Base-by-base conservation (phyloP, 2,888 invertebrate genomes). In the Pherbina coryleti region DNA sequence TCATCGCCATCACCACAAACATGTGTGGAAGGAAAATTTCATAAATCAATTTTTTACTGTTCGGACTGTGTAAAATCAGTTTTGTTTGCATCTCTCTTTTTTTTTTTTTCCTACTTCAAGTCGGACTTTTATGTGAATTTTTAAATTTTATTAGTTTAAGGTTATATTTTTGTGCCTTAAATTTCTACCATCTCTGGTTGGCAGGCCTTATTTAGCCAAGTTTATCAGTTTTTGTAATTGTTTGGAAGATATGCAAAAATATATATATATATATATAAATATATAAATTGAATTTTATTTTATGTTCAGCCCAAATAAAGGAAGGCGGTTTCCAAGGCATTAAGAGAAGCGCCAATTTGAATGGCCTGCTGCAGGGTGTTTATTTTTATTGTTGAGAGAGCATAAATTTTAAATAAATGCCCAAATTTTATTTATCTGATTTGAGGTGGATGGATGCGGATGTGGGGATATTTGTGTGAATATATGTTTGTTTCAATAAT, bases 261-360 rank as follows among this genome's bases (percentile, higher is more conserved):
- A 75, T 67, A 11, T 11, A 44, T n/a, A n/a, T n/a, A n/a, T n/a
- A n/a, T n/a, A n/a, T n/a, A n/a, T n/a, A n/a, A n/a, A n/a, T n/a
- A n/a, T 14, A 11, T 44, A 75, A 75, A 67, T 75, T 75, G 67
- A 75, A 75, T 75, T 75, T 67, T 28, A 55, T 75, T 67, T 67
- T 55, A 49, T 55, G 75, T 22, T 51, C 71, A 51, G 55, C 60
- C 44, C 44, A 49, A 64, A 5, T n/a, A 44, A 75, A 53, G 44
- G n/a, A 55, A 55, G 75, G 75, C 55, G 66, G 34, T 53, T 1
- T 44, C 22, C 22, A 37, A 66, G 28, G 67, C 75, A 34, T n/a
- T 67, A 55, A 67, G 37, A 67, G 75, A 67, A 75, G 75, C 75
- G 53, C 67, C 75, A 66, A 75, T 67, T 66, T 55, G 17, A 55